A percentile compares a stretch with the other conserved stretches of the same genome.
Conservation (phyloP, 2,797 vertebrate genomes). For the Merluccius polli region DNA sequence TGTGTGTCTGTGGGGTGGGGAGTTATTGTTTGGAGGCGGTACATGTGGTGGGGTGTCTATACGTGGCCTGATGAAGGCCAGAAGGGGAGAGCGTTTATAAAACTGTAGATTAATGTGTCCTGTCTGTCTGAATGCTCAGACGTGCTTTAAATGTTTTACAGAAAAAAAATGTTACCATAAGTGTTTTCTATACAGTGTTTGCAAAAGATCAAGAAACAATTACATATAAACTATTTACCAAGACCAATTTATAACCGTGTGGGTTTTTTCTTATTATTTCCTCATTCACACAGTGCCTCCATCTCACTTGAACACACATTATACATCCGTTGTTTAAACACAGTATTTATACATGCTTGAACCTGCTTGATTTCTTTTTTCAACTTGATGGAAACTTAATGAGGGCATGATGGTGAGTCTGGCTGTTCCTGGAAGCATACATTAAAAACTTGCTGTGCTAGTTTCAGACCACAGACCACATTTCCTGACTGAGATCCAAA, state of each 20-base stretch:
- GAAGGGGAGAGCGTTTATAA: constrained; percentile 53
- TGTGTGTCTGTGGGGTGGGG: constrained; percentile 25
- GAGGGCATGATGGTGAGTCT: constrained; percentile 20
- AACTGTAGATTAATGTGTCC: constrained; percentile 70
- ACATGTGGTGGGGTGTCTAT: constrained; percentile 20
- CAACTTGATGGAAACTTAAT: neutral
- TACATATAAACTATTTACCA: constrained; percentile 77
- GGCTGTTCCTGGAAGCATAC: constrained; percentile 43
- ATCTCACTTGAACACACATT: neutral
- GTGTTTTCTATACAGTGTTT: constrained; percentile 81
- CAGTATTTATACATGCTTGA: neutral
- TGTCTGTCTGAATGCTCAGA: constrained; percentile 71
- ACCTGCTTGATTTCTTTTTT: neutral
- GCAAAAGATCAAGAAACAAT: constrained; percentile 76
- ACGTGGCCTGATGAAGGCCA: constrained; percentile 33
- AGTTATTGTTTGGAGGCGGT: constrained; percentile 14
- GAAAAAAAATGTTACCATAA: constrained; percentile 64
- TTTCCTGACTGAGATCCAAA: neutral
- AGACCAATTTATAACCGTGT: constrained; percentile 43
- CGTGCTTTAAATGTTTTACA: constrained; percentile 71
- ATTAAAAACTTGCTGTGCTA: constrained; percentile 5
- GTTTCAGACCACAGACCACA: neutral
- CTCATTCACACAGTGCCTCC: neutral
- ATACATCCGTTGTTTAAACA: neutral
- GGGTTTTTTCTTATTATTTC: constrained; percentile 41